Evolutionary conservation across 2,113 vertebrate species (phyloP).

Genomic region (Polypterus bichir): DNA sequence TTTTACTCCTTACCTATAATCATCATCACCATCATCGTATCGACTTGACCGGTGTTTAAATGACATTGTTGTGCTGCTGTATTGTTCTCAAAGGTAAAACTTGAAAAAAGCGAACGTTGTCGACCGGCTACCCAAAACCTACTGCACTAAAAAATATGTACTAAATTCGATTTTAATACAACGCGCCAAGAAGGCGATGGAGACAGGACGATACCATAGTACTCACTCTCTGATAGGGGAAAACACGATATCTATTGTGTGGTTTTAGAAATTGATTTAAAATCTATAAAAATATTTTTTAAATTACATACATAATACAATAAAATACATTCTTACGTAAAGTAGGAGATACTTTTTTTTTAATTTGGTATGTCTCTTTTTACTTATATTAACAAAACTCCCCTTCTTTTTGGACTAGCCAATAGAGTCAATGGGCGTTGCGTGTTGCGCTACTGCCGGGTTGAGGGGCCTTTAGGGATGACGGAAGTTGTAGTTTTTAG

Average conservation of each 20-base stretch:
- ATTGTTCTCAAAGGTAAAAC: not conserved
- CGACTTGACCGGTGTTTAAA: constrained; percentile 6
- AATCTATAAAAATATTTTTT: not conserved
- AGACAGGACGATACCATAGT: constrained; percentile 4
- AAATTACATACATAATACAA: not conserved
- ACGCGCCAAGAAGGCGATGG: constrained; percentile 14
- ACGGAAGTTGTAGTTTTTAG: not conserved
- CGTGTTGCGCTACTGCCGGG: not conserved
- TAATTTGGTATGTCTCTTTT: not conserved
- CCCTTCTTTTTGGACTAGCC: not conserved
- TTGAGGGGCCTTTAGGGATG: not conserved
- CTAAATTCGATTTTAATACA: constrained; percentile 11
- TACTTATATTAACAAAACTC: not conserved
- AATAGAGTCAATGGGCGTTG: not conserved
- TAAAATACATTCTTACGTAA: not conserved
- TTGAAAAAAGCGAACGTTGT: too few species aligned
- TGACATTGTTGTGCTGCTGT: constrained; percentile 2
- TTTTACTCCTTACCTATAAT: not conserved
- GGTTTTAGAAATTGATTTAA: not conserved
- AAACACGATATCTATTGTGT: not conserved
- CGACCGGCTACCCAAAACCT: not conserved
- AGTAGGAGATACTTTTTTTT: not conserved
- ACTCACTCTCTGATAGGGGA: not conserved
- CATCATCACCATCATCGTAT: constrained; percentile 3
- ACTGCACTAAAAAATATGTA: not conserved